Percentiles rank a stretch among this genome's conserved stretches.
Conservation (phyloP, 1,140 invertebrate genomes). For the Cherax quadricarinatus region DNA sequence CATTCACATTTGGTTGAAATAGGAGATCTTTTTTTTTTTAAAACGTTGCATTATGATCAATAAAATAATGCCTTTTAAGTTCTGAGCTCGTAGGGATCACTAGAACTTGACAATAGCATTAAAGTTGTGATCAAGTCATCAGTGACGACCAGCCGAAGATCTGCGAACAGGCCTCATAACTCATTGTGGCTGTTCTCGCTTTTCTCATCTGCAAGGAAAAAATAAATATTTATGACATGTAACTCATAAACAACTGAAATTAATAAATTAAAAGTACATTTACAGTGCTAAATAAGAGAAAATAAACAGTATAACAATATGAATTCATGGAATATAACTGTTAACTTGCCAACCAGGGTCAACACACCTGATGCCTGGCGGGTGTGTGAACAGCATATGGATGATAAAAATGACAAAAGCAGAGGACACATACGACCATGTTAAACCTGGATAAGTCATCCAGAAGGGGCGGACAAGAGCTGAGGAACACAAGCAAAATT, state of each 20-base stretch:
- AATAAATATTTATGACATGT: neutral
- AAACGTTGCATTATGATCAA: neutral
- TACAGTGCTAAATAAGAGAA: too few relatives aligned
- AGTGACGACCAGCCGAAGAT: neutral
- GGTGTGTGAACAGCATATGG: slow-evolving; percentile 9
- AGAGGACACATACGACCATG: neutral
- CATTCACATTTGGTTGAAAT: neutral
- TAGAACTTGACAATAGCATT: neutral
- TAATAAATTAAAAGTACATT: neutral
- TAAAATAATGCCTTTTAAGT: neutral
- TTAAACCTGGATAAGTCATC: neutral
- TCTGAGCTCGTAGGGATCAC: neutral
- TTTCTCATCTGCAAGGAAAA: neutral
- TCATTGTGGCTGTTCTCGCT: neutral
- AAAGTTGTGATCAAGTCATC: neutral
- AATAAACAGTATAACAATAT: neutral
- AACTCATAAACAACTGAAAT: neutral
- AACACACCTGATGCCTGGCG: slow-evolving; percentile 16
- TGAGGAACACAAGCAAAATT: neutral
- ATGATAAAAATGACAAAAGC: slow-evolving; percentile 7
- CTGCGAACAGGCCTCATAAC: neutral
- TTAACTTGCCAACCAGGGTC: neutral
- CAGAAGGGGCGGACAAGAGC: neutral
- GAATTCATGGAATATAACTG: neutral
- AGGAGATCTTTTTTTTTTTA: neutral